Evolutionary conservation across 2,797 vertebrate species (phyloP), one percentile per base, ranked within the genome.

Genomic region (Vireo griseus): DNA sequence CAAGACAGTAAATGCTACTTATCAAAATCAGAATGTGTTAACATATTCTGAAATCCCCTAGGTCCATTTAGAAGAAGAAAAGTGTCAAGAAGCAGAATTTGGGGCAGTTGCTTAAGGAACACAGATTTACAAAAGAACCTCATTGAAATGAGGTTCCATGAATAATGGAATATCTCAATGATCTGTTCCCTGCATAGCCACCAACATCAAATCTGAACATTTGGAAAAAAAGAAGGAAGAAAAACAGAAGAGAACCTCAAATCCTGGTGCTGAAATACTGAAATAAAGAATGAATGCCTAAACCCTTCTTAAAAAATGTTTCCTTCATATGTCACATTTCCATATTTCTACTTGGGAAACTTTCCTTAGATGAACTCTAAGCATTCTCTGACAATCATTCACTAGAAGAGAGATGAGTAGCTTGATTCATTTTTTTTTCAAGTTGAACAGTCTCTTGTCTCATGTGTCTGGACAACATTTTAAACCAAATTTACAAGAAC

Each of bases 251-350:
- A 59, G 14, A 89, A 67, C 11, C 28, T 77, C 61, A 88, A 71
- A 80, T 76, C 33, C 50, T 82, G 17, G 37, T 75, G 52, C 55
- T 37, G 22, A 92, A 90, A 93, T 69, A 26, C 37, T 79, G 55
- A 86, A 92, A 90, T 78, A 79, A 92, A 78, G 69, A 83, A 84
- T 3, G 2, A 86, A 77, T 77, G 40, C 44, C 55, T 57, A 86
- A 93, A 81, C 9, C 3, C 42, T 52, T 65, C 76, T 75, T 25
- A 8, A 79, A 84, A 68, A 50, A 25, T 13, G 15, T 66, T 73
- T 73, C 55, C 50, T 94, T 96, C 85, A 76, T 95, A 95, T 94
- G 82, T 87, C 82, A 71, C 91, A 95, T 91, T 96, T 95, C 86
- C 80, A 80, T 87, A 92, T 62, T 89, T 82, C 59, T 89, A 75